Base-by-base conservation (phyloP, 2,888 invertebrate genomes). In the Bhutanitis thaidina region DNA sequence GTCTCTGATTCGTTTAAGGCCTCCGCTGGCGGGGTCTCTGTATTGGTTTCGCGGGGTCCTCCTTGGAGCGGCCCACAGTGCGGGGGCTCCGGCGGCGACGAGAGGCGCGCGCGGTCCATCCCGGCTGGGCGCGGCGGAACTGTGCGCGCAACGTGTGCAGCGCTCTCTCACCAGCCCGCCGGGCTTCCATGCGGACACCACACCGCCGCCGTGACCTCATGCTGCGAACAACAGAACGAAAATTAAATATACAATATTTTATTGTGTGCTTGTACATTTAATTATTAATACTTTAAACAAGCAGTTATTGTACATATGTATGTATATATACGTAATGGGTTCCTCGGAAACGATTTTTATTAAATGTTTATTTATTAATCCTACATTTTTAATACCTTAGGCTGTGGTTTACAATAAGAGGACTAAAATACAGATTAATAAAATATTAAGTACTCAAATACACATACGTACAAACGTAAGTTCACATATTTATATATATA, bases 171-270 rank as follows among this genome's bases (percentile, higher is more conserved):
- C 72, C 85, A 78, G 74, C 66, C 68, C 82, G 80, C 80, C 80
- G 75, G 75, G 80, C 86, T 86, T 80, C 87, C 88, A 87, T 88
- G 84, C 88, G 88, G 82, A 72, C 74, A 77, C 81, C 77, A 76
- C 86, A 77, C 74, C 80, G 69, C 80, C 83, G 79, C 71, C 82
- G 80, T 74, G 86, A 87, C 86, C 83, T 89, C 88, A 89, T 89
- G 86, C 88, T 89, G 84, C 3, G 1, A 85, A 15, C 12, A 43
- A 39, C n/a, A 16, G 7, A 20, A 20, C 30, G 0, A 0, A 36
- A 10, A 4, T 36, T 29, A 36, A 34, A 12, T 34, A 3, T 27
- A 3, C 20, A 20, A 5, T 20, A 3, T 3, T 20, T 20, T 20
- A 20, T 20, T 5, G n/a, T n/a, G n/a, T n/a, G n/a, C n/a, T n/a